These are phyloP conservation scores for Cyanistes caeruleus DNA, from an alignment of 2,113 vertebrate genomes.

Conservation along the genomic window DNA sequence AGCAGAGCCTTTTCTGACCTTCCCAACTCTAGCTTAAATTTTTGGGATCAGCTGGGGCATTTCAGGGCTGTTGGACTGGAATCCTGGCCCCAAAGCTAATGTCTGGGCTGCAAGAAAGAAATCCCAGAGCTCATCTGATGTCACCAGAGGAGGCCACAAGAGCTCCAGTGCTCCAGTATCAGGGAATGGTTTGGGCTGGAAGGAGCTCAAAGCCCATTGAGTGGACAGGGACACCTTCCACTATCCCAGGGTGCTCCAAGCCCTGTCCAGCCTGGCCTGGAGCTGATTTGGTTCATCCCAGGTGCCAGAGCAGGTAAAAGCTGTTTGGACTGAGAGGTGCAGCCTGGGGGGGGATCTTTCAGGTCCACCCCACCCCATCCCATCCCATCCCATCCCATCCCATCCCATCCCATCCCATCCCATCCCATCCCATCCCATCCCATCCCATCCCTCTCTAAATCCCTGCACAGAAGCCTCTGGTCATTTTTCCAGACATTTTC, in stretches of 20 bases:
- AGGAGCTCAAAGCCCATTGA: background rate
- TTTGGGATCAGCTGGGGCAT: background rate
- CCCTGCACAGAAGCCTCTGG: background rate
- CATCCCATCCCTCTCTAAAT: background rate
- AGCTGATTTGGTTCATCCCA: background rate
- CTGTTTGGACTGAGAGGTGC: background rate
- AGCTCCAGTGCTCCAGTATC: background rate
- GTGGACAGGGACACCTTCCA: background rate
- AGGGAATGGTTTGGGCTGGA: background rate
- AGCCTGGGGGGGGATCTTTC: background rate
- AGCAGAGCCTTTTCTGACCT: background rate
- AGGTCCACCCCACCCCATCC: background rate
- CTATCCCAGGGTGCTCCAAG: background rate
- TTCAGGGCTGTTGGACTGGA: background rate
- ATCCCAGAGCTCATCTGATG: background rate
- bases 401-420: background rate
- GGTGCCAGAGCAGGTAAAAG: background rate
- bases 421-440: background rate
- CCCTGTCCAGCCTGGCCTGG: background rate
- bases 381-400: background rate
- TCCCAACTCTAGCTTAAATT: background rate
- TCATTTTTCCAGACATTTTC: background rate
- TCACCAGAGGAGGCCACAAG: rapidly evolving
- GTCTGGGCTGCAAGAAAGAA: background rate
- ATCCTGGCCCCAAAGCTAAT: background rate